phyloP scores from a whole-genome alignment of 1,140 invertebrate genomes.

The Drosophila setifemur region DNA sequence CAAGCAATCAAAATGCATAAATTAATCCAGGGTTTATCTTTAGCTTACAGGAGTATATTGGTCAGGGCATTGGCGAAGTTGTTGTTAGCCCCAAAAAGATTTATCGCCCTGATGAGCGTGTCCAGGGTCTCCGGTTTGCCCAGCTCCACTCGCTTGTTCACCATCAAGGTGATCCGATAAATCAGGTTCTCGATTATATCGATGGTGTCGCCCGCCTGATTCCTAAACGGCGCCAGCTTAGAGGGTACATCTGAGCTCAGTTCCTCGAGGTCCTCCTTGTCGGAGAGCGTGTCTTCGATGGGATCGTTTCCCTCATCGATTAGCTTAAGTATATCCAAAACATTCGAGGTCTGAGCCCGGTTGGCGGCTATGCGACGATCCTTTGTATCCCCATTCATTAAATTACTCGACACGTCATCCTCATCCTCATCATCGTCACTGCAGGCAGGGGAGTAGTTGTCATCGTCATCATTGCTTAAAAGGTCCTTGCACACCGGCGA shows the following conservation, averaged over 20 bases:
- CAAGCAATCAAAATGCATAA: neutral
- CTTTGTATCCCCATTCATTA: slow-evolving; percentile 29
- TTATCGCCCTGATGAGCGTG: slow-evolving; percentile 69
- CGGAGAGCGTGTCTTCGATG: slow-evolving; percentile 73
- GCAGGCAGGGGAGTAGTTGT: slow-evolving; percentile 81
- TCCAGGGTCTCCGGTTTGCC: slow-evolving; percentile 75
- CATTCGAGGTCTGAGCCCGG: slow-evolving; percentile 55
- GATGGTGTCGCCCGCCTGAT: slow-evolving; percentile 61
- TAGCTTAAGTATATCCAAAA: slow-evolving; percentile 68
- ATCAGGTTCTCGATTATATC: slow-evolving; percentile 78
- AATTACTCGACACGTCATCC: slow-evolving; percentile 28
- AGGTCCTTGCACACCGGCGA: slow-evolving; percentile 64
- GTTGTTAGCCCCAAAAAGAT: slow-evolving; percentile 73
- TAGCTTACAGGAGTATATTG: slow-evolving; percentile 76
- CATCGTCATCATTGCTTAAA: slow-evolving; percentile 64
- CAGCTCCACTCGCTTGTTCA: slow-evolving; percentile 70
- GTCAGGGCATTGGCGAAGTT: slow-evolving; percentile 73
- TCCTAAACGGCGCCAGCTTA: slow-evolving; percentile 45
- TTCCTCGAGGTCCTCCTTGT: slow-evolving; percentile 74
- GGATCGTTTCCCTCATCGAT: slow-evolving; percentile 68
- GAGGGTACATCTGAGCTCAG: slow-evolving; percentile 70
- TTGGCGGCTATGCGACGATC: slow-evolving; percentile 47
- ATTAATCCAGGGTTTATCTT: neutral
- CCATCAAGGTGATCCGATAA: slow-evolving; percentile 72
- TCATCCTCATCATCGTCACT: slow-evolving; percentile 80